Percentiles rank a stretch among this genome's conserved stretches.
phyloP scores from a whole-genome alignment of 2,113 vertebrate species.

The Rhynchomys soricoides region DNA sequence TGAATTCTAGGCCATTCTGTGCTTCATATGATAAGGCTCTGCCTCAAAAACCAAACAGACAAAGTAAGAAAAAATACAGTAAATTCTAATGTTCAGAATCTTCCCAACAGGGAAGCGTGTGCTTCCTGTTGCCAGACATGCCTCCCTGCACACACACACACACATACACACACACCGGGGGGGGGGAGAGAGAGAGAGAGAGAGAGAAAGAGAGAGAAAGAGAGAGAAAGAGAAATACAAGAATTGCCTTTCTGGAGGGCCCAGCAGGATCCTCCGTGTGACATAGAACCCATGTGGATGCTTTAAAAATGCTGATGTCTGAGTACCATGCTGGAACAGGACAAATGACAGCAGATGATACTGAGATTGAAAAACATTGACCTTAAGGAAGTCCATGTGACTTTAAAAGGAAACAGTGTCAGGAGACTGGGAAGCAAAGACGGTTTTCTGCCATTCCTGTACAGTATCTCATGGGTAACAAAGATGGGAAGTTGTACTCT shows the following conservation, averaged over 20 bases:
- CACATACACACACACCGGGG: not conserved
- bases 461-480: not conserved
- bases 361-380: not conserved
- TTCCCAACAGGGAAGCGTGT: not conserved
- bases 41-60: not conserved
- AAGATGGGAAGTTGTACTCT: not conserved
- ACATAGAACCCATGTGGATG: not conserved
- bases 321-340: not conserved
- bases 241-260: not conserved
- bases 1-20: not conserved
- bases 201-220: not conserved
- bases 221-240: not conserved
- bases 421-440: not conserved
- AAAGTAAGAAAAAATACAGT: not conserved
- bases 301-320: not conserved
- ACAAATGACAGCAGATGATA: not conserved
- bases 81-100: not conserved
- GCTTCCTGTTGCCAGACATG: not conserved
- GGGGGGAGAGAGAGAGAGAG: not conserved
- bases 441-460: not conserved
- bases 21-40: not conserved
- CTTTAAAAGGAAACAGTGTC: not conserved
- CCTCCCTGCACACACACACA: too few species aligned
- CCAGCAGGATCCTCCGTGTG: not conserved
- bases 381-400: not conserved